Base-by-base conservation (phyloP, 2,113 vertebrate species). In the Jaculus jaculus region DNA sequence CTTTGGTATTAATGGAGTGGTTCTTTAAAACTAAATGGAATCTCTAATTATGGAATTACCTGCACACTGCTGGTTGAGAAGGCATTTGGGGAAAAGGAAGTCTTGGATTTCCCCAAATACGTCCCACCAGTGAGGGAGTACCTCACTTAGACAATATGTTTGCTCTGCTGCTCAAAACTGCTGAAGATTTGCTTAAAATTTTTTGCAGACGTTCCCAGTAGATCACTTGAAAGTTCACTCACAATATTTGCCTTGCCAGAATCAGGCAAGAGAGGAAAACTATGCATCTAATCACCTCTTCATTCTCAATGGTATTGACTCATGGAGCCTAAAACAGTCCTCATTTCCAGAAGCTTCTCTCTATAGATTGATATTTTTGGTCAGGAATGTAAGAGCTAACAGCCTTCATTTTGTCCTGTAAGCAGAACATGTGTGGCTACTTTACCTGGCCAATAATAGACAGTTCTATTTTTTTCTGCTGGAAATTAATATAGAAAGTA, bases 381-480 rank as follows among this genome's bases (percentile, higher is more conserved):
- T 84, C 81, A 95, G 93, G 96, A 94, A 97, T 95, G 96, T 79
- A 95, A 96, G 87, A 92, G 97, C 91, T 42, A 94, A 92, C 82
- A 96, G 72, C 71, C 74, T 96, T 95, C 87, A 71, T 94, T 96
- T 97, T 94, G 91, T 92, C 71, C 85, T 74, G 96, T 85, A 87
- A 73, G 83, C 60, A 95, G 63, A 75, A 97, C 96, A 73, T 58
- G 95, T 95, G 94, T 90, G 42, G 51, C 54, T 93, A 83, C 87
- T 95, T 96, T 96, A 96, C 94, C 84, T 97, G 89, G 96, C 54
- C 77, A 94, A 95, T 60, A 97, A 96, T 71, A 96, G 82, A 63
- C 18, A 95, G 10, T 37, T 95, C 82, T 92, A 71, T 47, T 47
- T 97, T 96, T 93, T 96, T 71, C 93, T 96, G 90, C 47, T 77